Conservation (phyloP, 2,113 vertebrate genomes). For the Myocastor coypus region DNA sequence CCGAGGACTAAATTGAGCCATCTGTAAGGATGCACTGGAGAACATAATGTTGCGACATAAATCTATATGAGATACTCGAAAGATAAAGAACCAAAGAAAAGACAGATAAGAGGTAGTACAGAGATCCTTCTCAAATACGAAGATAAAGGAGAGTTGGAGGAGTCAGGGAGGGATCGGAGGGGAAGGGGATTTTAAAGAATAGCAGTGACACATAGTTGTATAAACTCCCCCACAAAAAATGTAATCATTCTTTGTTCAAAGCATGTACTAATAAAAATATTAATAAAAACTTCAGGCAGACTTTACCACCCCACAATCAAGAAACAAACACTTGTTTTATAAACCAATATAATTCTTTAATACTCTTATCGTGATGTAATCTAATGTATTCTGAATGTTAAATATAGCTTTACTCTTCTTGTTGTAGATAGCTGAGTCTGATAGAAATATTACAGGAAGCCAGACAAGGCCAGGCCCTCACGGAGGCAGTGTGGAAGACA, state of each 20-base stretch:
- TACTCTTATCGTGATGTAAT: background rate
- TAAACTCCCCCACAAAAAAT: background rate
- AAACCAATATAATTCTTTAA: background rate
- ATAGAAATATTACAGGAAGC: no score
- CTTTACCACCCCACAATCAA: background rate
- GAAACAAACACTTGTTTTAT: background rate
- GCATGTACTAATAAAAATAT: background rate
- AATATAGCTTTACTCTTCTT: background rate
- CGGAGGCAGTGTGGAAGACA: no score
- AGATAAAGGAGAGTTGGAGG: background rate
- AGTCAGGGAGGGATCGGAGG: background rate
- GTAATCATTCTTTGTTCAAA: background rate
- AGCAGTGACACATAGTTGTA: background rate
- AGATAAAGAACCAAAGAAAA: background rate
- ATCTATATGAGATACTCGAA: background rate
- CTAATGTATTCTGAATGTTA: constrained; percentile 24
- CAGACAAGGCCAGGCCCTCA: no score
- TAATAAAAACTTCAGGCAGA: background rate
- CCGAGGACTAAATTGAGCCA: background rate
- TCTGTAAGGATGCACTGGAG: background rate
- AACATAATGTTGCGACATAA: background rate
- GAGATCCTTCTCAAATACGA: background rate
- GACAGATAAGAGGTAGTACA: background rate
- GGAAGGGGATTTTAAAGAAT: background rate
- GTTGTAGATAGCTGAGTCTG: no score